These are phyloP conservation scores for Palythoa grandis DNA, from an alignment of 92 coral and sea anemone species.

Conservation along the genomic window DNA sequence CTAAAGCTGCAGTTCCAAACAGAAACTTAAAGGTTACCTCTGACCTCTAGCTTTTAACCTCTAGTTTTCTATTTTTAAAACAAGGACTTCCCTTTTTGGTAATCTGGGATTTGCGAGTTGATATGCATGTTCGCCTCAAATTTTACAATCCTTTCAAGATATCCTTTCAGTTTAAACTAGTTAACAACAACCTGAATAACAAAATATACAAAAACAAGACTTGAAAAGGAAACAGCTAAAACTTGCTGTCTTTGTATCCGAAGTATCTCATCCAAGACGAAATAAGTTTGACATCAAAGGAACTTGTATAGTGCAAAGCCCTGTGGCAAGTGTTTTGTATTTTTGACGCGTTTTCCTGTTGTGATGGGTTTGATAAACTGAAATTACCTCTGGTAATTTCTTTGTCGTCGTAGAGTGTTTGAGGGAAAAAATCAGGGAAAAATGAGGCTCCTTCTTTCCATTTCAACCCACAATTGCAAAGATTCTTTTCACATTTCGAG, in stretches of 20 bases:
- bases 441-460: conserved; percentile 21
- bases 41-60: too few relatives aligned
- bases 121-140: too few relatives aligned
- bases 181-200: too few relatives aligned
- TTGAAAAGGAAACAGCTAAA: background rate
- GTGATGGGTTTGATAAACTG: background rate
- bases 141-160: too few relatives aligned
- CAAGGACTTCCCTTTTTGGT: too few relatives aligned
- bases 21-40: too few relatives aligned
- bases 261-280: conserved; percentile 39
- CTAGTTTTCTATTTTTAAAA: too few relatives aligned
- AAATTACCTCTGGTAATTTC: background rate
- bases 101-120: too few relatives aligned
- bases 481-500: background rate
- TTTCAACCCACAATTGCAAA: conserved; percentile 28
- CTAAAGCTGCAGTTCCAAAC: too few relatives aligned
- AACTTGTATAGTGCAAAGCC: background rate
- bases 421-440: conserved; percentile 40
- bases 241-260: conserved; percentile 25
- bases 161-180: too few relatives aligned
- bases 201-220: too few relatives aligned
- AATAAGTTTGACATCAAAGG: conserved; percentile 11
- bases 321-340: background rate
- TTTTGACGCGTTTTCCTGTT: background rate
- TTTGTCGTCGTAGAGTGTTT: conserved; percentile 15